phyloP scores from a whole-genome alignment of 2,797 vertebrate species.

The Gila robusta region DNA sequence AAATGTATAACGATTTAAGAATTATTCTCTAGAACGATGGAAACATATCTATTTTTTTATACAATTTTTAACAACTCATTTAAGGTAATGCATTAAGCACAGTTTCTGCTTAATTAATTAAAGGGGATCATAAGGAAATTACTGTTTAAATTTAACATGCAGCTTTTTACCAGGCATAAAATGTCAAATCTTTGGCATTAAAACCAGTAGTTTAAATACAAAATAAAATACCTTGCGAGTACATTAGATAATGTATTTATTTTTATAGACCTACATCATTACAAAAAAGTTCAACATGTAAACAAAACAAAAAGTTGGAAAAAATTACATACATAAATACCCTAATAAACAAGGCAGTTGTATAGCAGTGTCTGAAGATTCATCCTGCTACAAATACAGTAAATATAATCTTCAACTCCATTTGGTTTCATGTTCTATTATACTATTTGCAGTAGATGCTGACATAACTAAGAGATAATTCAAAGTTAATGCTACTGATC shows the following conservation, averaged over 20 bases:
- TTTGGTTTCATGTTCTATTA: neutral
- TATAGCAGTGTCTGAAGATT: neutral
- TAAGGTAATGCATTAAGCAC: neutral
- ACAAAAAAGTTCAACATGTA: neutral
- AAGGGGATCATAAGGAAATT: neutral
- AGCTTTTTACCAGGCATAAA: neutral
- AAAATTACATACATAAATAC: neutral
- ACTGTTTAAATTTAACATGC: neutral
- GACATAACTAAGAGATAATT: neutral
- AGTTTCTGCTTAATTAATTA: neutral
- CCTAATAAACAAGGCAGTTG: neutral
- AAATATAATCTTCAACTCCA: neutral
- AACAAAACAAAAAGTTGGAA: neutral
- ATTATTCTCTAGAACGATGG: neutral
- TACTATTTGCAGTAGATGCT: neutral
- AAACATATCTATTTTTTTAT: neutral
- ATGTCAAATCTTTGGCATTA: neutral
- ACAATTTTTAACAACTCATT: neutral
- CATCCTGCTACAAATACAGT: neutral
- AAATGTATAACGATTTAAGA: neutral
- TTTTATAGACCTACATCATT: neutral
- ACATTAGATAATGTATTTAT: slow-evolving; percentile 7
- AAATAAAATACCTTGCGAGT: neutral
- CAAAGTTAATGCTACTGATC: neutral
- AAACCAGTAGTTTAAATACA: neutral